Evolutionary conservation across 2,113 vertebrate genomes (phyloP).

Genomic region (Motacilla tschutschensis): DNA sequence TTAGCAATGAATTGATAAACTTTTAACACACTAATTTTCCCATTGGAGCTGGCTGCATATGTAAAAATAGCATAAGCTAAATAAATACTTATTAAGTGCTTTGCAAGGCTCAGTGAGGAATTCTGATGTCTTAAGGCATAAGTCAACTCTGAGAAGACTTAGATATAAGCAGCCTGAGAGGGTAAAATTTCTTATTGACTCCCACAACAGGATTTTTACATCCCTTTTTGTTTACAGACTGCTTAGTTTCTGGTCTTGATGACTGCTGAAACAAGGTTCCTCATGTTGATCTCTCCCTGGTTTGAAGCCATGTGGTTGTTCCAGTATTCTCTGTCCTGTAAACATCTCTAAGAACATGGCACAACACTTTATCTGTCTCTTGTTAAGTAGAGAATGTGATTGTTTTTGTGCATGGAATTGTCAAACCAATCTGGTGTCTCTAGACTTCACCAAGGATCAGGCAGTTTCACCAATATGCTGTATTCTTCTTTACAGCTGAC

Average conservation of each 20-base stretch:
- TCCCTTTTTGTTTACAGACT: neutral
- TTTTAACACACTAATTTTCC: neutral
- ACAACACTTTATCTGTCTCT: constrained; percentile 37
- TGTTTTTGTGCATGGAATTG: neutral
- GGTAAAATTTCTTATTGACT: neutral
- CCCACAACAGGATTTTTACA: neutral
- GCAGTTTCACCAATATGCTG: neutral
- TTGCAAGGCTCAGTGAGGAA: neutral
- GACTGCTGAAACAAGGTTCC: constrained; percentile 25
- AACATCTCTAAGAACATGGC: constrained; percentile 50
- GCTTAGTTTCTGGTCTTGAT: neutral
- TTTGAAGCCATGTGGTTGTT: constrained; percentile 37
- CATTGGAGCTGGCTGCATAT: neutral
- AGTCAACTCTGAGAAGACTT: neutral
- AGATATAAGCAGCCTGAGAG: neutral
- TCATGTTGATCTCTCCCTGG: neutral
- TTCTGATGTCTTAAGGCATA: neutral
- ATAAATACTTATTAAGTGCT: neutral
- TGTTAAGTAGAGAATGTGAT: constrained; percentile 16
- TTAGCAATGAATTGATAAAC: neutral
- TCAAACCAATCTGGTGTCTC: constrained; percentile 16
- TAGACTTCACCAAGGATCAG: neutral
- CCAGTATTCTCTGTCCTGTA: constrained; percentile 48
- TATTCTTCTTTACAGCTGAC: neutral
- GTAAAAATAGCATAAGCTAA: neutral